Percentiles rank a stretch among this genome's conserved stretches.
Conservation (phyloP, 2,113 vertebrate species). For the Xiphophorus maculatus region DNA sequence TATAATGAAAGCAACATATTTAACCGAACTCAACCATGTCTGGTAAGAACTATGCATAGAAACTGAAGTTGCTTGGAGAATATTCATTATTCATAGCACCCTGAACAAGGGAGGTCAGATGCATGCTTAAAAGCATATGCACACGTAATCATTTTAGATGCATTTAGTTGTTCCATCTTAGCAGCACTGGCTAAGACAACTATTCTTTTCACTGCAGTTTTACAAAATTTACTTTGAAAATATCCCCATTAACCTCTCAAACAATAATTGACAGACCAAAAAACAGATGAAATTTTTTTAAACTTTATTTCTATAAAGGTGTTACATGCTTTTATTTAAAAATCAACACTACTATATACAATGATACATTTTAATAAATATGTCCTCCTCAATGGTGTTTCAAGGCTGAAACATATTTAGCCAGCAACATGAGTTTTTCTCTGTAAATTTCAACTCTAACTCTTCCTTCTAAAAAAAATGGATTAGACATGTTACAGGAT, state of each 20-base stretch:
- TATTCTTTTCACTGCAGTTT: not conserved
- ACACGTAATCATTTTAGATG: not conserved
- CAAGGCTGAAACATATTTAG: slow-evolving; percentile 54
- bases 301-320: slow-evolving; percentile 74
- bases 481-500: slow-evolving; percentile 44
- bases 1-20: not conserved
- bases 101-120: not conserved
- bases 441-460: slow-evolving; percentile 30
- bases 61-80: not conserved
- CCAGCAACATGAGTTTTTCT: slow-evolving; percentile 24
- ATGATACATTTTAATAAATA: slow-evolving; percentile 73
- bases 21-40: not conserved
- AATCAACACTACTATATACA: slow-evolving; percentile 78
- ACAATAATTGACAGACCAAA: not conserved
- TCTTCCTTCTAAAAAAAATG: slow-evolving; percentile 36
- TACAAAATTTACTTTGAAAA: not conserved
- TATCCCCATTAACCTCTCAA: not conserved
- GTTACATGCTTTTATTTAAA: slow-evolving; percentile 71
- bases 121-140: not conserved
- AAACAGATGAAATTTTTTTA: slow-evolving; percentile 39
- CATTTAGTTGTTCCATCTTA: not conserved
- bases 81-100: not conserved
- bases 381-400: slow-evolving; percentile 56
- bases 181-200: not conserved
- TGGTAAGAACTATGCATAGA: not conserved